These are phyloP conservation scores for Dasyprocta punctata DNA, from an alignment of 2,113 vertebrate species.

Conservation along the genomic window DNA sequence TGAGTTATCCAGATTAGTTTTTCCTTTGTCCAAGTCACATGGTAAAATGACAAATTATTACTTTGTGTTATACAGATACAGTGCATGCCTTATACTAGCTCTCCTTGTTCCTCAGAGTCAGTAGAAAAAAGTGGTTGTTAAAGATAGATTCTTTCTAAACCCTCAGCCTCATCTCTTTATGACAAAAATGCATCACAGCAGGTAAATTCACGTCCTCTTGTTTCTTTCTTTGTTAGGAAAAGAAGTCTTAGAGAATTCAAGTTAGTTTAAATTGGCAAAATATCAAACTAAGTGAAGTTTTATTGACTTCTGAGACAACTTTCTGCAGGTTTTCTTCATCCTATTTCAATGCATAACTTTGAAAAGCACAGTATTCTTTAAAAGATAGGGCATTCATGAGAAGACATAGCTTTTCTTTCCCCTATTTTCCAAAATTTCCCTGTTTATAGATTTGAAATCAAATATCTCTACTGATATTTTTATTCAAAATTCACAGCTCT, in stretches of 20 bases:
- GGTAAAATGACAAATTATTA: not conserved
- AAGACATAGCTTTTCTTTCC: constrained; percentile 63
- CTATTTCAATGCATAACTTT: constrained; percentile 48
- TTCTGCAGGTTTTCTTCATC: constrained; percentile 53
- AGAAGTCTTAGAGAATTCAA: constrained; percentile 57
- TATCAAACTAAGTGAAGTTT: constrained; percentile 67
- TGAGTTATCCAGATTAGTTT: constrained; percentile 11
- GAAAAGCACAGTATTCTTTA: constrained; percentile 49
- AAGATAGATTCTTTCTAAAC: constrained; percentile 46
- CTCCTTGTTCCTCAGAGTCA: constrained; percentile 41
- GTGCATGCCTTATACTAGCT: not conserved
- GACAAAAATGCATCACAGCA: constrained; percentile 34
- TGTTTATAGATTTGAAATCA: constrained; percentile 59
- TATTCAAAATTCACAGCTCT: constrained; percentile 65
- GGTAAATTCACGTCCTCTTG: not conserved
- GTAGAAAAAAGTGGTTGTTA: constrained; percentile 43
- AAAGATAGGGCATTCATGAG: constrained; percentile 47
- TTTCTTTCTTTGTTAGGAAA: constrained; percentile 69
- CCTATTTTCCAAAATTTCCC: constrained; percentile 42
- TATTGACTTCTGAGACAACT: constrained; percentile 63
- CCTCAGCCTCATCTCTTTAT: constrained; percentile 37
- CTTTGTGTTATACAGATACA: constrained; percentile 11
- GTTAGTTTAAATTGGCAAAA: constrained; percentile 72
- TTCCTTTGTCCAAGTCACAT: constrained; percentile 9
- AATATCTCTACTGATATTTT: constrained; percentile 52